Evolutionary conservation across 2,113 vertebrate genomes (phyloP).

Genomic region (Pica pica): DNA sequence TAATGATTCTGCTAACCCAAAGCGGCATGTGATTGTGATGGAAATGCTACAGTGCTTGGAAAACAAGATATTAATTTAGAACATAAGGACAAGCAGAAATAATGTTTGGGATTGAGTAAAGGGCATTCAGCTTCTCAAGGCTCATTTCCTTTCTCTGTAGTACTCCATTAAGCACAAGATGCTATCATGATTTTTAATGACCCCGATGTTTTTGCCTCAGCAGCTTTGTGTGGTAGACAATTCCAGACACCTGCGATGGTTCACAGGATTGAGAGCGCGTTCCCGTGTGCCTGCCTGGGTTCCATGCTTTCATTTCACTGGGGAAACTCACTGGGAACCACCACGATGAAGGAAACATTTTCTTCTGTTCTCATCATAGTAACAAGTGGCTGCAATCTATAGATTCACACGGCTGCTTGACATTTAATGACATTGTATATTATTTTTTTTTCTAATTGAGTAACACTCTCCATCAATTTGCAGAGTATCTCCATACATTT

Average conservation of each 20-base stretch:
- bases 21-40: conserved; percentile 37
- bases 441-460: background rate
- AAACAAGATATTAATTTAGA: conserved; percentile 62
- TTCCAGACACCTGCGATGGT: background rate
- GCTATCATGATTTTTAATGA: conserved; percentile 48
- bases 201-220: background rate
- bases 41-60: conserved; percentile 35
- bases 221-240: background rate
- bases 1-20: conserved; percentile 29
- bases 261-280: background rate
- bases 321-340: background rate
- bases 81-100: conserved; percentile 53
- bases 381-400: background rate
- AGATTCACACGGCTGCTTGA: background rate
- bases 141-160: conserved; percentile 56
- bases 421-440: background rate
- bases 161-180: conserved; percentile 63
- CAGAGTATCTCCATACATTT: background rate
- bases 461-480: background rate
- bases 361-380: background rate
- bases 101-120: conserved; percentile 36
- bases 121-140: conserved; percentile 50
- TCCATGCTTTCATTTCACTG: background rate
- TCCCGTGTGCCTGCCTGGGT: background rate
- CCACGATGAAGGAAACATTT: background rate